Conservation (phyloP, 2,797 vertebrate genomes). For the Eptatretus atami region DNA sequence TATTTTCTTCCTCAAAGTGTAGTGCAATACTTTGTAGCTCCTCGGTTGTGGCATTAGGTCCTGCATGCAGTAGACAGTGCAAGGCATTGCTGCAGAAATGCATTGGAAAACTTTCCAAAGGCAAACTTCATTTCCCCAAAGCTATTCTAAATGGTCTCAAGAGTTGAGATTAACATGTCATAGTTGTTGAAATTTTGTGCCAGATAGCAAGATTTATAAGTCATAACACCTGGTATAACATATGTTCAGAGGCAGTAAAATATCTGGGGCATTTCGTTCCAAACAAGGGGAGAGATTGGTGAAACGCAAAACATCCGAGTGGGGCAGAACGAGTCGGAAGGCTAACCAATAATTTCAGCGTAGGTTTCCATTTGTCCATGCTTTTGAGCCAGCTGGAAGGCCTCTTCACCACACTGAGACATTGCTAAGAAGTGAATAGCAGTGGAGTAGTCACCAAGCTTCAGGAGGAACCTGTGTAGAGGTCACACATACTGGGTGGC, state of each 20-base stretch:
- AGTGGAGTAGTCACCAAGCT: conserved; percentile 54
- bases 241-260: too few relatives aligned
- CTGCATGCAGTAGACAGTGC: conserved; percentile 15
- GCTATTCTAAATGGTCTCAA: too few relatives aligned
- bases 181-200: too few relatives aligned
- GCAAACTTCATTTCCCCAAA: too few relatives aligned
- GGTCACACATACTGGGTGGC: too few relatives aligned
- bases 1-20: conserved; percentile 78
- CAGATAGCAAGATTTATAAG: too few relatives aligned
- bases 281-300: too few relatives aligned
- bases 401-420: conserved; percentile 78
- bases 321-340: neutral
- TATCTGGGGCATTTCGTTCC: too few relatives aligned
- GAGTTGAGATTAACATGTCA: too few relatives aligned
- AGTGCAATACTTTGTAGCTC: conserved; percentile 91
- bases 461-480: conserved; percentile 43
- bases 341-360: conserved; percentile 59
- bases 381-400: conserved; percentile 73
- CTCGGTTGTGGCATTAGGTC: conserved; percentile 40
- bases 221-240: too few relatives aligned
- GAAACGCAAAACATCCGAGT: too few relatives aligned
- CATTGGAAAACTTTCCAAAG: neutral
- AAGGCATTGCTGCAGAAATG: conserved; percentile 5
- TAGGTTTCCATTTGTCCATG: conserved; percentile 93
- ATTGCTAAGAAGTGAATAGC: conserved; percentile 85